These are phyloP conservation scores for Spisula solida DNA, from an alignment of 2,888 invertebrate species.

Conservation along the genomic window DNA sequence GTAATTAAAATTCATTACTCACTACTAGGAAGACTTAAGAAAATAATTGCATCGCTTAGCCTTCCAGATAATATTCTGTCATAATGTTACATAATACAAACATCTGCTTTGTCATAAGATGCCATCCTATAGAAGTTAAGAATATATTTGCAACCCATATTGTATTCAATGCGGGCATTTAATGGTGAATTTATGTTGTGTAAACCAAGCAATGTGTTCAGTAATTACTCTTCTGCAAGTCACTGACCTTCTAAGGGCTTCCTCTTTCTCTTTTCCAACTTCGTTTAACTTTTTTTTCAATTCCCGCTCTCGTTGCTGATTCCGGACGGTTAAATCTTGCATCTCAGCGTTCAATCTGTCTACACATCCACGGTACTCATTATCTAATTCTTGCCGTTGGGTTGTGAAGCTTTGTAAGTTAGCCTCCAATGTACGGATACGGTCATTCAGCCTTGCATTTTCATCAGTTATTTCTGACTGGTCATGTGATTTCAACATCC, in stretches of 20 bases:
- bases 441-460: background rate
- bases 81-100: too few relatives aligned
- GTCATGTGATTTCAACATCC: background rate
- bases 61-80: too few relatives aligned
- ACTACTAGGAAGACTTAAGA: too few relatives aligned
- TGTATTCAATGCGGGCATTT: too few relatives aligned
- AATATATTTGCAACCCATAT: too few relatives aligned
- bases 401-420: background rate
- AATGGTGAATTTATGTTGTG: too few relatives aligned
- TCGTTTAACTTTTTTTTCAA: background rate
- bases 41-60: too few relatives aligned
- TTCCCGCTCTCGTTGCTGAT: background rate
- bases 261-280: background rate
- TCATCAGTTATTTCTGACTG: background rate
- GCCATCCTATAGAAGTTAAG: too few relatives aligned
- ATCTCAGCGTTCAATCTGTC: background rate
- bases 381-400: background rate
- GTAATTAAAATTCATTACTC: too few relatives aligned
- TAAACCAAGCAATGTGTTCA: too few relatives aligned
- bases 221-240: background rate
- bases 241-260: slow-evolving; percentile 21
- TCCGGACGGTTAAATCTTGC: background rate
- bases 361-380: background rate
- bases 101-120: too few relatives aligned
- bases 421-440: background rate